Evolutionary conservation across 2,797 vertebrate genomes (phyloP), one percentile per base, ranked within the genome.

Genomic region (Gymnothorax reevesii): DNA sequence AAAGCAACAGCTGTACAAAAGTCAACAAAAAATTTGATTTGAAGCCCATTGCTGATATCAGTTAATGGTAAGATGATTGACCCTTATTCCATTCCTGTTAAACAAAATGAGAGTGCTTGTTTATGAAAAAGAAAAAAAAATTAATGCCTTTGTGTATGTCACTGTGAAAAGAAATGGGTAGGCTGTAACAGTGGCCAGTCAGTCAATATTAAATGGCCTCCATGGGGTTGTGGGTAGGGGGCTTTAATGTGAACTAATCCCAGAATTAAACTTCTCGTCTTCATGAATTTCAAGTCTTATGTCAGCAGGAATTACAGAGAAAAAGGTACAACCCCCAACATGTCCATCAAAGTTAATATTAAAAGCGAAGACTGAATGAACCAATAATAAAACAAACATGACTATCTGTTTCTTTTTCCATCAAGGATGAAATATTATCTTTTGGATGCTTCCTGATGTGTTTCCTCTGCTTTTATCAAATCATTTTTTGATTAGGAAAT

Each of bases 81-180:
- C 75, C 75, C 49, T 13, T 54, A 7, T 15, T 4, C 75, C 75
- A 54, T 20, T 80, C 77, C 25, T 52, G 55, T 80, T 80, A 55
- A 55, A 55, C 20, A 80, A 80, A 80, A 55, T 80, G 49, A n/a
- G 52, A 55, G 77, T 80, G 77, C 77, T 7, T 80, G 77, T 55
- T 54, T 55, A 20, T 22, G 77, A 80, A 79, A 79, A 79, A 55
- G 77, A 80, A 55, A 80, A 20, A 20, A 54, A 22, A 54, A 80
- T 80, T n/a, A 80, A 80, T n/a, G 5, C 1, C 20, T 7, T 54
- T 80, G 52, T 80, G n/a, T 80, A 80, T 55, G 77, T 80, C 77
- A 80, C 17, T 80, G 75, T 79, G 42, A 7, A 5, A 54, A 42
- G 20, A 80, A n/a, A 55, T 52, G 13, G 77, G 20, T 42, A 42